phyloP scores from a whole-genome alignment of 2,797 vertebrate genomes.

The Ibycter americanus region DNA sequence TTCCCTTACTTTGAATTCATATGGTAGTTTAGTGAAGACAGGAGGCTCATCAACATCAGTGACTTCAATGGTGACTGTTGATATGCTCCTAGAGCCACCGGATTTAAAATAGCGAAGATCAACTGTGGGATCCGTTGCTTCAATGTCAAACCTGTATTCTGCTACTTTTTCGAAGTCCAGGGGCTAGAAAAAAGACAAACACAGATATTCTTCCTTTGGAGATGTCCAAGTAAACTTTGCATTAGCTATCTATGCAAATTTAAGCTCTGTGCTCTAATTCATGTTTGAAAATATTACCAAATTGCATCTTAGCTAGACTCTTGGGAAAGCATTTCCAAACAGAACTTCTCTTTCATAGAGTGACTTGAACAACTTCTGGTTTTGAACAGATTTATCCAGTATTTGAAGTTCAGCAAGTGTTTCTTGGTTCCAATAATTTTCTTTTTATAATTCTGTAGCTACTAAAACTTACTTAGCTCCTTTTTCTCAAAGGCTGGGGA shows the following conservation, averaged over 20 bases:
- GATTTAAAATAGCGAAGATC: slow-evolving; percentile 70
- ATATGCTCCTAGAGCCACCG: slow-evolving; percentile 56
- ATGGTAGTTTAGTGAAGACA: slow-evolving; percentile 76
- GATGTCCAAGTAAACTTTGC: not conserved
- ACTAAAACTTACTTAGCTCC: not conserved
- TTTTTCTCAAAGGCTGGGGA: not conserved
- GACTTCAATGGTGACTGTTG: slow-evolving; percentile 81
- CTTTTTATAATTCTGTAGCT: not conserved
- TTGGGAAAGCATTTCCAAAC: not conserved
- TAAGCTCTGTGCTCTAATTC: not conserved
- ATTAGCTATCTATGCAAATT: not conserved
- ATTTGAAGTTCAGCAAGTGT: not conserved
- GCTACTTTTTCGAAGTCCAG: slow-evolving; percentile 85
- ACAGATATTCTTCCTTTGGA: not conserved
- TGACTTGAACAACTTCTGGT: not conserved
- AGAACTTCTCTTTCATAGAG: accelerated
- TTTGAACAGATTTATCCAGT: not conserved
- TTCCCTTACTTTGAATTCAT: slow-evolving; percentile 84
- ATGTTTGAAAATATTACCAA: not conserved
- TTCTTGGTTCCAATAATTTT: not conserved
- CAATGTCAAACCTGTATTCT: slow-evolving; percentile 79
- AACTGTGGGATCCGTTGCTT: slow-evolving; percentile 80
- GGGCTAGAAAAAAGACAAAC: slow-evolving; percentile 70
- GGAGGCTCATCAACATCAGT: slow-evolving; percentile 91
- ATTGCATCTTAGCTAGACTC: not conserved